These are phyloP conservation scores for Ptycholaimellus sp. DNA, from an alignment of 2,888 invertebrate species.

Conservation along the genomic window DNA sequence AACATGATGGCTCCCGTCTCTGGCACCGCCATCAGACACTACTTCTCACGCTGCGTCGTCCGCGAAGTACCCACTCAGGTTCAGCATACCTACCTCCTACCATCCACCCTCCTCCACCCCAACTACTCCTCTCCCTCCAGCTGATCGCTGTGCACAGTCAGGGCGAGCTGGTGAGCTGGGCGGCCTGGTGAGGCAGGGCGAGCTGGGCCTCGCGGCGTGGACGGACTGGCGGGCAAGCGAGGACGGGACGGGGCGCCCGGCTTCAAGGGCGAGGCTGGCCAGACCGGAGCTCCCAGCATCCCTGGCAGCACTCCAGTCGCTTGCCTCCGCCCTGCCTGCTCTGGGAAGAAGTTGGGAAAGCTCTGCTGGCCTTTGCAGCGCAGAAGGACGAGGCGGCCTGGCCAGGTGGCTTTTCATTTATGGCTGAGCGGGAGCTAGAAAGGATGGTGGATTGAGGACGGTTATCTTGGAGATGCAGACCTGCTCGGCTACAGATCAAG, in stretches of 20 bases:
- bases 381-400: conserved; percentile 5
- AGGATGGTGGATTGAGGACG: conserved; percentile 1
- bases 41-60: conserved; percentile 65
- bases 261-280: conserved; percentile 11
- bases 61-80: conserved; percentile 73
- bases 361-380: conserved; percentile 1
- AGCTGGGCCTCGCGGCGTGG: conserved; percentile 5
- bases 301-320: conserved; percentile 8
- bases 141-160: conserved; percentile 85
- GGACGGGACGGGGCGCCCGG: conserved; percentile 13
- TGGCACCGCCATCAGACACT: conserved; percentile 55
- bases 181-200: conserved; percentile 11
- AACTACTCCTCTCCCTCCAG: too few species aligned
- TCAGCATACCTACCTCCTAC: too few species aligned
- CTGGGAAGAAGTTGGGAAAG: not conserved
- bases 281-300: conserved; percentile 13
- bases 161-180: too few species aligned
- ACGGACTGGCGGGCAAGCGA: conserved; percentile 11
- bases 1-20: conserved; percentile 74
- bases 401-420: conserved; percentile 1
- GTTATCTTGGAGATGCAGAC: conserved; percentile 3
- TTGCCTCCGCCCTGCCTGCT: conserved; percentile 5
- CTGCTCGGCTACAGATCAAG: conserved; percentile 2
- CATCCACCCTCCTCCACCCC: too few species aligned
- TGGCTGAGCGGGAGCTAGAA: not conserved